phyloP scores from a whole-genome alignment of 35 echinoderm and acorn worm genomes.

The Patiria miniata region DNA sequence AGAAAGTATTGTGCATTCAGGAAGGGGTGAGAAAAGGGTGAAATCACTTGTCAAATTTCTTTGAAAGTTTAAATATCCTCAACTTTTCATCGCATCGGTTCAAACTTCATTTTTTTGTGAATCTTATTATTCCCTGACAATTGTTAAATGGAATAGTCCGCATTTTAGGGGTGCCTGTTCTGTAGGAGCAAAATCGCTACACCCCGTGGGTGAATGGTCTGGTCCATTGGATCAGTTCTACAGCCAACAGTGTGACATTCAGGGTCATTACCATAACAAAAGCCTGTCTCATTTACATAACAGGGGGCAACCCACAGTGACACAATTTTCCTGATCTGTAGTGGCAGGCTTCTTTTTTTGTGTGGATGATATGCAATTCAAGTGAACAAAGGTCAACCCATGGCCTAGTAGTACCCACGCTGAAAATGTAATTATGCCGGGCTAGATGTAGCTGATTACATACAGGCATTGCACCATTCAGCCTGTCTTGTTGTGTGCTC shows the following conservation, averaged over 20 bases:
- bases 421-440: too few relatives aligned
- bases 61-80: too few relatives aligned
- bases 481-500: too few relatives aligned
- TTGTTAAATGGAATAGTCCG: constrained; percentile 11
- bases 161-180: too few relatives aligned
- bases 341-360: background rate
- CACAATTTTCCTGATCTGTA: background rate
- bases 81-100: too few relatives aligned
- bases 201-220: constrained; percentile 7
- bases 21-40: too few relatives aligned
- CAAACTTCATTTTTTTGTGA: too few relatives aligned
- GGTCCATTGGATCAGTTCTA: background rate
- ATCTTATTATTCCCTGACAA: too few relatives aligned
- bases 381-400: background rate
- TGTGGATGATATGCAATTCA: background rate
- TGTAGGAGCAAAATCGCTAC: background rate
- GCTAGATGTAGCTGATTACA: too few relatives aligned
- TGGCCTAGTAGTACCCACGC: background rate
- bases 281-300: background rate
- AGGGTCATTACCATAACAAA: constrained; percentile 4
- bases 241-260: background rate
- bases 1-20: too few relatives aligned
- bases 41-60: too few relatives aligned
- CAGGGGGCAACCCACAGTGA: background rate
- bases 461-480: too few relatives aligned